phyloP scores from a whole-genome alignment of 2,113 vertebrate genomes.

The Psettodes erumei region DNA sequence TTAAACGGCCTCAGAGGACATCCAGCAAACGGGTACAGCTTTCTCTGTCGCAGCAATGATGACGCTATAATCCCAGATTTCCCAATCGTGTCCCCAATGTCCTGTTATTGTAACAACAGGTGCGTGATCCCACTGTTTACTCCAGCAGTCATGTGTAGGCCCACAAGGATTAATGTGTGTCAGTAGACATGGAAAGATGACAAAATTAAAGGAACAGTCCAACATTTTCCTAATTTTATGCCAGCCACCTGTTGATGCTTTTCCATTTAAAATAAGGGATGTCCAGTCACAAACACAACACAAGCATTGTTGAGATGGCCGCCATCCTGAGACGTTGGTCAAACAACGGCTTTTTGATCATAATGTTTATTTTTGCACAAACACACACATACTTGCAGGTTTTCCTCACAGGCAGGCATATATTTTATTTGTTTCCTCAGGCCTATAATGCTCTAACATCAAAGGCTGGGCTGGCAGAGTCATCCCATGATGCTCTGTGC shows the following conservation, averaged over 20 bases:
- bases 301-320: not conserved
- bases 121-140: not conserved
- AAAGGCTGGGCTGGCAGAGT: constrained; percentile 71
- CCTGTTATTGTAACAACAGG: too few species aligned
- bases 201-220: not conserved
- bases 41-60: not conserved
- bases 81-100: not conserved
- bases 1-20: too few species aligned
- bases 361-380: constrained; percentile 29
- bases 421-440: constrained; percentile 61
- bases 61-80: not conserved
- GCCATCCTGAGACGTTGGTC: constrained; percentile 16
- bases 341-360: constrained; percentile 40
- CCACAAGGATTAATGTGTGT: not conserved
- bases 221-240: not conserved
- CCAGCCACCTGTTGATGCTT: not conserved
- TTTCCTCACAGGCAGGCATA: constrained; percentile 33
- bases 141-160: too few species aligned
- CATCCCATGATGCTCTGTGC: constrained; percentile 66
- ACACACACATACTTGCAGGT: constrained; percentile 9
- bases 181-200: not conserved
- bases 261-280: constrained; percentile 8
- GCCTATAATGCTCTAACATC: constrained; percentile 69
- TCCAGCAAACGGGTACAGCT: not conserved
- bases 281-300: not conserved